phyloP scores from a whole-genome alignment of 1,140 invertebrate genomes.

The Brachionus manjavacas region DNA sequence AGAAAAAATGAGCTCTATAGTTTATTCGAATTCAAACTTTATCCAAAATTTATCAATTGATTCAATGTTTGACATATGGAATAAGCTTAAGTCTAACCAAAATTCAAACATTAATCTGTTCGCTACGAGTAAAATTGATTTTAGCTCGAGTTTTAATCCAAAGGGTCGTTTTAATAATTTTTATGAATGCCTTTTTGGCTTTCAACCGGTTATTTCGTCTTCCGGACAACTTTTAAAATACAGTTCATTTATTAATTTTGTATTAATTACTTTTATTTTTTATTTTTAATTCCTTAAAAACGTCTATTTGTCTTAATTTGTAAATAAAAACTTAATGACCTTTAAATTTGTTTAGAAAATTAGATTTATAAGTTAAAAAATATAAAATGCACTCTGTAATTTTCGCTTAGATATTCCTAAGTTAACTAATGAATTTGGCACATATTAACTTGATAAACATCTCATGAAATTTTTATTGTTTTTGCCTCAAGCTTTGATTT shows the following conservation, averaged over 20 bases:
- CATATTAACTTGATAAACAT: too few relatives aligned
- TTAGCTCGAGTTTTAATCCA: not conserved
- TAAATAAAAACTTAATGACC: not conserved
- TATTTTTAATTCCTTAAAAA: not conserved
- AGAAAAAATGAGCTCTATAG: not conserved
- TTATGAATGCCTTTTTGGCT: conserved; percentile 4
- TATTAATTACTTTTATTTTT: not conserved
- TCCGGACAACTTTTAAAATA: not conserved
- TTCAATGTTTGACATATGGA: not conserved
- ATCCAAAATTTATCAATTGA: not conserved
- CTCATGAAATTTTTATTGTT: not conserved
- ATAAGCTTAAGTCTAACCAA: not conserved
- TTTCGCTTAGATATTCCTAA: too few relatives aligned
- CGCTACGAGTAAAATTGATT: not conserved
- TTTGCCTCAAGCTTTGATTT: not conserved
- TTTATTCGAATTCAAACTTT: not conserved
- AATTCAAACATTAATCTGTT: not conserved
- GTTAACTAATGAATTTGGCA: too few relatives aligned
- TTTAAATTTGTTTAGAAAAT: not conserved
- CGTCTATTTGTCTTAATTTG: not conserved
- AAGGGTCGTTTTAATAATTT: not conserved
- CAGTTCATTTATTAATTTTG: not conserved
- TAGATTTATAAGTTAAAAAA: too few relatives aligned
- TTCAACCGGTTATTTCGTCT: conserved; percentile 5
- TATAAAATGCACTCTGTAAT: too few relatives aligned